Conservation (phyloP, 2,797 vertebrate species). For the Otolemur crassicaudatus region DNA sequence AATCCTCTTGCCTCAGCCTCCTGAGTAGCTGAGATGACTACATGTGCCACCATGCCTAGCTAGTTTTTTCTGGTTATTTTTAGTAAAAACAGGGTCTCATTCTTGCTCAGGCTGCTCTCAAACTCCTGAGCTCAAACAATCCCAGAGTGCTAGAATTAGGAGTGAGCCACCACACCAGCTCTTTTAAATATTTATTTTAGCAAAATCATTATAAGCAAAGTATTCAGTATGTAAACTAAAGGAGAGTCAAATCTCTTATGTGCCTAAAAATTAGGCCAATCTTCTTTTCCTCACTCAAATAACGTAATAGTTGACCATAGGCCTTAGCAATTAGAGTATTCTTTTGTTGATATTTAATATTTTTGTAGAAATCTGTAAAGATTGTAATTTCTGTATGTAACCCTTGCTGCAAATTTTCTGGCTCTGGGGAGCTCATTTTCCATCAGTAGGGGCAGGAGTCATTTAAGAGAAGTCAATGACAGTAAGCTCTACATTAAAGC, state of each 20-base stretch:
- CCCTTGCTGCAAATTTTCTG: neutral
- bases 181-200: conserved; percentile 19
- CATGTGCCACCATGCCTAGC: no score
- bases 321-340: neutral
- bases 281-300: neutral
- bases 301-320: neutral
- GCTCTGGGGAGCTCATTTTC: neutral
- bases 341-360: conserved; percentile 18
- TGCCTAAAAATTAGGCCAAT: neutral
- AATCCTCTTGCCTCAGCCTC: no score
- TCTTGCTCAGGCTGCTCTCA: no score
- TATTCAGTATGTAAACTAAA: conserved; percentile 30
- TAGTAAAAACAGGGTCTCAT: no score
- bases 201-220: neutral
- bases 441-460: neutral
- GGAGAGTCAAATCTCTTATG: neutral
- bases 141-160: no score
- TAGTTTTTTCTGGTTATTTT: no score
- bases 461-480: conserved; percentile 11
- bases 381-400: conserved; percentile 43
- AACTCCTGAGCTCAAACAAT: no score
- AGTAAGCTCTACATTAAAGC: conserved; percentile 15
- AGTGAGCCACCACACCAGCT: no score
- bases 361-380: neutral
- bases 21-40: no score